These are phyloP conservation scores for Bombus waltoni DNA, from an alignment of 1,140 invertebrate species.

Conservation along the genomic window DNA sequence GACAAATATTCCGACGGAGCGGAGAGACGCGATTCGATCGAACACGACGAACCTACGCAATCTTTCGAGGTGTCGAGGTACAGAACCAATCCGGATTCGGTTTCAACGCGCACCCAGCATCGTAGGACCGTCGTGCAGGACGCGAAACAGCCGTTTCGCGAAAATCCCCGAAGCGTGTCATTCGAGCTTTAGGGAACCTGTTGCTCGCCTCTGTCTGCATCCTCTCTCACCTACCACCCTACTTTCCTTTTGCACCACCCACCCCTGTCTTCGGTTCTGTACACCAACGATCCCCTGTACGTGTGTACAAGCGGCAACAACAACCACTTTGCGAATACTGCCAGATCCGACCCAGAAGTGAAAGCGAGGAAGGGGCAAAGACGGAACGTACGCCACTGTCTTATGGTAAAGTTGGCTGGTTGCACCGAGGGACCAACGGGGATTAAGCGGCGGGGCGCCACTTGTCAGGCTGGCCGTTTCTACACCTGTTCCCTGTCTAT, in stretches of 20 bases:
- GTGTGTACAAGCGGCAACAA: constrained; percentile 42
- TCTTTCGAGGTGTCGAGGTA: too few relatives aligned
- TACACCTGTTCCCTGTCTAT: constrained; percentile 1
- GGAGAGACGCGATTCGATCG: too few relatives aligned
- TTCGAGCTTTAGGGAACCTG: constrained; percentile 76
- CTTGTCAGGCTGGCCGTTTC: constrained; percentile 65
- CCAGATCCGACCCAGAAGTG: constrained; percentile 46
- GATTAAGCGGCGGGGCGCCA: constrained; percentile 73
- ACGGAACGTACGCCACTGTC: constrained; percentile 65
- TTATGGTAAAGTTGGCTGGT: constrained; percentile 74
- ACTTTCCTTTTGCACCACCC: constrained; percentile 23
- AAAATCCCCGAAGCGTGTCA: constrained; percentile 69
- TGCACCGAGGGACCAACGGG: constrained; percentile 27
- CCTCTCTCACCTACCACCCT: constrained; percentile 40
- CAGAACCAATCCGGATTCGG: not conserved
- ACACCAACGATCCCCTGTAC: not conserved
- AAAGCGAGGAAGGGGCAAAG: constrained; percentile 20
- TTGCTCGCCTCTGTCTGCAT: constrained; percentile 68
- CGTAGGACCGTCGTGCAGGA: not conserved
- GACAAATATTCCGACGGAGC: too few relatives aligned
- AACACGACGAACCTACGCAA: too few relatives aligned
- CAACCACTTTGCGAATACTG: constrained; percentile 59
- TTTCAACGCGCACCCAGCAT: not conserved
- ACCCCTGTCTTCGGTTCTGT: constrained; percentile 43
- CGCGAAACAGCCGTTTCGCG: constrained; percentile 59